Evolutionary conservation across 1,140 invertebrate genomes (phyloP).

Genomic region (Antheraea mylitta): DNA sequence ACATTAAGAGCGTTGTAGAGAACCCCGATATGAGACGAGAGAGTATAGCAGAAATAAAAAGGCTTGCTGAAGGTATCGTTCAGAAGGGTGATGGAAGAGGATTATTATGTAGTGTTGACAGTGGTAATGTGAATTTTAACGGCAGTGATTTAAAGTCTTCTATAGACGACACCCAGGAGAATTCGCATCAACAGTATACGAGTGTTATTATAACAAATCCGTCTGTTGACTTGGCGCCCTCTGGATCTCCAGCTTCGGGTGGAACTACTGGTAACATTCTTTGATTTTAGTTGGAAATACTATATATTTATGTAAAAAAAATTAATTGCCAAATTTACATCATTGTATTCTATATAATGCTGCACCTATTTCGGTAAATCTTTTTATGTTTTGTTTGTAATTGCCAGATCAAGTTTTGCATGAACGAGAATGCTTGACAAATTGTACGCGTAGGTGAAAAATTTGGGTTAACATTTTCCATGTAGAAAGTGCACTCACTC

Average conservation of each 20-base stretch:
- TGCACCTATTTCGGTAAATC: too few species aligned
- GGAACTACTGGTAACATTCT: constrained; percentile 57
- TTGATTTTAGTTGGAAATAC: neutral
- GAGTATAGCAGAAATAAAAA: constrained; percentile 72
- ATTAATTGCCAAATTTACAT: too few species aligned
- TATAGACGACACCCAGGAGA: constrained; percentile 42
- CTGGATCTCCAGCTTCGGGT: constrained; percentile 62
- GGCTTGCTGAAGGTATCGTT: constrained; percentile 71
- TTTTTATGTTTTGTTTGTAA: too few species aligned
- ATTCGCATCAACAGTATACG: constrained; percentile 56
- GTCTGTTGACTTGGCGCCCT: constrained; percentile 80
- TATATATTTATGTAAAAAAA: neutral
- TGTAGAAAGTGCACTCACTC: too few species aligned
- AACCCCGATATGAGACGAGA: constrained; percentile 70
- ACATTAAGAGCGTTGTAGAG: constrained; percentile 65
- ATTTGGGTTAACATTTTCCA: too few species aligned
- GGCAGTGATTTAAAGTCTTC: constrained; percentile 55
- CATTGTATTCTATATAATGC: too few species aligned
- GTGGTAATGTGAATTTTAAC: constrained; percentile 58
- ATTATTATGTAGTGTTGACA: constrained; percentile 63
- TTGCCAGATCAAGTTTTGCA: too few species aligned
- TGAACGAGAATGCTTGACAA: too few species aligned
- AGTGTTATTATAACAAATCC: constrained; percentile 85
- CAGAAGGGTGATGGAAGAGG: constrained; percentile 65
- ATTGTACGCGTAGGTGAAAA: too few species aligned